Evolutionary conservation across 2,797 vertebrate species (phyloP).

Genomic region (Pitangus sulphuratus): DNA sequence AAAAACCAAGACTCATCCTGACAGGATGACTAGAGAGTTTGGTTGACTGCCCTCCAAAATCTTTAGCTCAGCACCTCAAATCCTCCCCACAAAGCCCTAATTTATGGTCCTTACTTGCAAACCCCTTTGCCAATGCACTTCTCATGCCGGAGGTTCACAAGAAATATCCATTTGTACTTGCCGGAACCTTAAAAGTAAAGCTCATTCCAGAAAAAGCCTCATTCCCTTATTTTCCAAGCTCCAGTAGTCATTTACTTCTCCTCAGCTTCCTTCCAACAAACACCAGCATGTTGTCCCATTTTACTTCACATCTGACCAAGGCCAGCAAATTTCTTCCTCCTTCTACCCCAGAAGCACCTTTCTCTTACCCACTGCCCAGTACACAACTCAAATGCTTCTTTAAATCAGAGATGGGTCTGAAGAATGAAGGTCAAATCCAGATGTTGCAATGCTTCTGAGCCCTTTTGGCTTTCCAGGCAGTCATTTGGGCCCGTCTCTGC

Average conservation of each 20-base stretch:
- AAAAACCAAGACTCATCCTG: not conserved
- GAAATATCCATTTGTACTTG: not conserved
- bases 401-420: not conserved
- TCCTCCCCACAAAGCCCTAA: not conserved
- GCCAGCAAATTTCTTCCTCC: not conserved
- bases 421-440: not conserved
- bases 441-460: not conserved
- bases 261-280: not conserved
- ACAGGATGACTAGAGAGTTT: not conserved
- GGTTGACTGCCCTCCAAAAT: not conserved
- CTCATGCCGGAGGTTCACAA: not conserved
- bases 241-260: not conserved
- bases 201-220: not conserved
- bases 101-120: not conserved
- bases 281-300: not conserved
- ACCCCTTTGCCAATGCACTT: not conserved
- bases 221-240: not conserved
- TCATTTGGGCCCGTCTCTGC: not conserved
- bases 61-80: not conserved
- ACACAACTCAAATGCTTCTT: not conserved
- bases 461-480: constrained; percentile 27
- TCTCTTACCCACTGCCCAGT: not conserved
- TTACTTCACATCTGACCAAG: not conserved
- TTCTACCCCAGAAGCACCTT: not conserved
- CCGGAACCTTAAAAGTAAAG: not conserved